These are phyloP conservation scores for Cyanocitta stelleri DNA, from an alignment of 2,113 vertebrate genomes.

Conservation along the genomic window DNA sequence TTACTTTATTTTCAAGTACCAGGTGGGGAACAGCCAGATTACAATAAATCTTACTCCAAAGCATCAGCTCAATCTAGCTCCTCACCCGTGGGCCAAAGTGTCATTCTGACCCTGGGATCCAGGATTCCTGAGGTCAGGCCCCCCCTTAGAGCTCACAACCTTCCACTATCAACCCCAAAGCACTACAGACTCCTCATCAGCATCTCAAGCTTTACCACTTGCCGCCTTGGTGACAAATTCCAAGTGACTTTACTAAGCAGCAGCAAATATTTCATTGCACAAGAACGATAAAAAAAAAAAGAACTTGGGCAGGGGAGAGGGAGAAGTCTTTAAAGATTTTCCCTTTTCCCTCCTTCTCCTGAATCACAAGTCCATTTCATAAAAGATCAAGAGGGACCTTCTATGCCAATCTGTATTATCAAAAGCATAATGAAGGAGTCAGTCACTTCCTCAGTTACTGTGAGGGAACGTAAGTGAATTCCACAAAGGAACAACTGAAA, in stretches of 20 bases:
- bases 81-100: not conserved
- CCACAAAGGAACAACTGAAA: not conserved
- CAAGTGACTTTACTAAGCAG: not conserved
- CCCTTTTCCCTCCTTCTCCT: not conserved
- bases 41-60: not conserved
- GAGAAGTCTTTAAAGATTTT: not conserved
- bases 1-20: not conserved
- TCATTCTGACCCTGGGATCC: not conserved
- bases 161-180: not conserved
- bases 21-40: not conserved
- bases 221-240: not conserved
- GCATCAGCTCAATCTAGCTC: too few species aligned
- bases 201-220: not conserved
- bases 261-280: not conserved
- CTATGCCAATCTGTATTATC: not conserved
- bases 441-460: not conserved
- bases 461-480: not conserved
- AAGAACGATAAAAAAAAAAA: not conserved
- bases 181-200: not conserved
- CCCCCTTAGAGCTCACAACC: not conserved
- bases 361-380: not conserved
- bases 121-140: not conserved
- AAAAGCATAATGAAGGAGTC: not conserved
- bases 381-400: not conserved
- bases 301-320: rapidly evolving